These are phyloP conservation scores for Meloidogyne floridensis DNA, from an alignment of 1,140 invertebrate genomes.

Conservation along the genomic window DNA sequence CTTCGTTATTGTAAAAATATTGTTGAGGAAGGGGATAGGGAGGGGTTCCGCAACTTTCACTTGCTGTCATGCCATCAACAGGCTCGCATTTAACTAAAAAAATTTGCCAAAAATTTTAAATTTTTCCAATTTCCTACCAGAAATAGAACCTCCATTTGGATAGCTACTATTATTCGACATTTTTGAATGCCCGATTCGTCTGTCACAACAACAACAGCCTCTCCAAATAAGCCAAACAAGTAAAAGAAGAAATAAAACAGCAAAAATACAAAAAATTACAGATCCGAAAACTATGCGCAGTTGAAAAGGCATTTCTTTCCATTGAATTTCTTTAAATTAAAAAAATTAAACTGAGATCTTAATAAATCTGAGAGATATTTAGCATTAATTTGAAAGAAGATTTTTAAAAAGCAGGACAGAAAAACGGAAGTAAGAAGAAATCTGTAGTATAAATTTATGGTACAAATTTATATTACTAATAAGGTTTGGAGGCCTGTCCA, in stretches of 20 bases:
- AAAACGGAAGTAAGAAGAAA: too few relatives aligned
- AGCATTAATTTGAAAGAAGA: too few relatives aligned
- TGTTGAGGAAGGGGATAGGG: constrained; percentile 8
- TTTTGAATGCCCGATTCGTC: background rate
- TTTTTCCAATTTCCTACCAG: background rate
- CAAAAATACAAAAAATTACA: background rate
- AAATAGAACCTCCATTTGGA: constrained; percentile 10
- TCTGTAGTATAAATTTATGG: too few relatives aligned
- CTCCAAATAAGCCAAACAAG: constrained; percentile 4
- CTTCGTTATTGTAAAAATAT: constrained; percentile 3
- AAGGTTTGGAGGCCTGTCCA: too few relatives aligned
- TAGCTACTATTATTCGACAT: constrained; percentile 11
- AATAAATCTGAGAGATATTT: too few relatives aligned
- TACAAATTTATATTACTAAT: too few relatives aligned
- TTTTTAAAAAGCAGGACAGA: too few relatives aligned
- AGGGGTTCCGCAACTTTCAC: background rate
- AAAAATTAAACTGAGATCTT: too few relatives aligned
- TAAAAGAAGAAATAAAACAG: background rate
- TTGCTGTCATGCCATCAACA: background rate
- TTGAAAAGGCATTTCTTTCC: constrained; percentile 3
- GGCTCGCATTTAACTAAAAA: background rate
- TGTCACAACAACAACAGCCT: background rate
- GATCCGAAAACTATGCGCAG: background rate
- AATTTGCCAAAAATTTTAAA: too few relatives aligned
- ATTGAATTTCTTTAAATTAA: background rate